Base-by-base conservation (phyloP, 2,888 invertebrate species). In the Tortrix viridana region DNA sequence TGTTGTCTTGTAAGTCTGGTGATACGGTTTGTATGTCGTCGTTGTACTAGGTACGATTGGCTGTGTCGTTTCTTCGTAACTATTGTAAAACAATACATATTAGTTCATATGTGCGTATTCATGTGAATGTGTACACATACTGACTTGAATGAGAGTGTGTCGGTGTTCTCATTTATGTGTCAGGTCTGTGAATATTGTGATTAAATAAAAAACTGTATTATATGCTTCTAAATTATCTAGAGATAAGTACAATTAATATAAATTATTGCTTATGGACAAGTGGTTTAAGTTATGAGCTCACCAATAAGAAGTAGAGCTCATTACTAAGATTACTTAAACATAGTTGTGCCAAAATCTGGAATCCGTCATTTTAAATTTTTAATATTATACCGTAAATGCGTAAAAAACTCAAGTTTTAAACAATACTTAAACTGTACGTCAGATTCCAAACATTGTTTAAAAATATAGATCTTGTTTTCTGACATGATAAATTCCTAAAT, bases 31-130 rank as follows among this genome's bases (percentile, higher is more conserved):
- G 71, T 75, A 73, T 76, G 83, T 76, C 71, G 81, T 76, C 74
- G 81, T 66, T 66, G 89, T 86, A 74, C 83, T 90, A 81, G 82
- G 71, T 78, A 85, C 81, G 80, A 88, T 91, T 74, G 90, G 86
- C 79, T 87, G 84, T 82, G 92, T 92, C 58, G 87, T 86, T 65
- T 80, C 89, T 82, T 90, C 90, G 74, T 82, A 84, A 85, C 92
- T 92, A 86, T 73, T 72, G 75, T 75, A 76, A 81, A 69, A 79
- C 73, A 82, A 79, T 80, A 74, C 68, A 73, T 66, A 86, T 89
- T 89, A 88, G 81, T 32, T 32, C 32, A 32, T 84, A 77, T 71
- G 52, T 60, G 71, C 74, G 69, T 70, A 66, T 66, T 69, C 65
- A 73, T 12, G 65, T 71, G 69, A 72, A 60, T 49, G 19, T 86